Evolutionary conservation across 1,140 invertebrate species (phyloP), one percentile per base, ranked within the genome.

Genomic region (Drosophila murphyi): DNA sequence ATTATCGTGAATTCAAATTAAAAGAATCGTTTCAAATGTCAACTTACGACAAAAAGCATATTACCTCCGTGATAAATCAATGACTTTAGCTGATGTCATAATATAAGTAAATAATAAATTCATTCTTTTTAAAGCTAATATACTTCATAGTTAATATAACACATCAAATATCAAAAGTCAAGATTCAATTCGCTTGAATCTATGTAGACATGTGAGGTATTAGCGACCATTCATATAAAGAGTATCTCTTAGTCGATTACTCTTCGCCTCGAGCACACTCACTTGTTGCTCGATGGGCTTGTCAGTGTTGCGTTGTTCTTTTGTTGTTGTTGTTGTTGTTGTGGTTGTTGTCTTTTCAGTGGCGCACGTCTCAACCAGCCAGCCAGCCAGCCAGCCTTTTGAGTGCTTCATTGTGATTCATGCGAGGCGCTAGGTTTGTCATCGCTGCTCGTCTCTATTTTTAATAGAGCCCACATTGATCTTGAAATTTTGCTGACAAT

Each of bases 321-420:
- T 59, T 59, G n/a, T 65, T 50, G 47, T 52, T 61, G 31, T 35
- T 54, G 39, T 47, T 55, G 32, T 43, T 51, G 37, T 62, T 72
- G 37, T 62, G 47, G 57, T 62, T 48, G 34, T 32, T 51, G n/a
- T 52, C 20, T 51, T 28, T 43, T 20, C 43, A 12, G 20, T 67
- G 37, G 61, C 41, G 54, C 41, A 35, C 75, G 72, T 54, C 55
- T 31, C 20, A 45, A 8, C 31, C 29, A 7, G 50, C 20, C 20
- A 3, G 54, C 43, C 31, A 43, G 34, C 32, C 34, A 28, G 37
- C 28, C 34, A 4, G 69, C 43, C 20, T 55, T 31, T 50, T 63
- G 60, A 60, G 12, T 41, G 39, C 64, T 69, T 87, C 80, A 87
- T 89, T 88, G 83, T 89, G 83, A 88, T 88, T 89, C 83, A 88